Evolutionary conservation across 2,797 vertebrate species (phyloP).

Genomic region (Sebastes trivittatus): DNA sequence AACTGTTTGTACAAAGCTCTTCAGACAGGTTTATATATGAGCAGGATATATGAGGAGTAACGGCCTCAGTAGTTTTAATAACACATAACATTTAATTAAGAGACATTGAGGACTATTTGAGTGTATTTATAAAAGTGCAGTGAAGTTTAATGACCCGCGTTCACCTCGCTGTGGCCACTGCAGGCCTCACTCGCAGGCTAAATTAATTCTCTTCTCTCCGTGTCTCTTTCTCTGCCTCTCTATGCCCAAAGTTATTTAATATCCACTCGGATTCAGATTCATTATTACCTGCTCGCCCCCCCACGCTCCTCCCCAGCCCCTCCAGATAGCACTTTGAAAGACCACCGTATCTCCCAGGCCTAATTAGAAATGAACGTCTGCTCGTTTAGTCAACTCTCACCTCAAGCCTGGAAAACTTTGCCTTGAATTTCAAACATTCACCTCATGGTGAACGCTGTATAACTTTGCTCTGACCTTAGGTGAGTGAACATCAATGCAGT

Average conservation of each 20-base stretch:
- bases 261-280: conserved; percentile 55
- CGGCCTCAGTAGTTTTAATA: conserved; percentile 11
- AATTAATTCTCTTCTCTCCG: conserved; percentile 56
- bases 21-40: neutral
- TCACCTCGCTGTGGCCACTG: conserved; percentile 49
- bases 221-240: conserved; percentile 3
- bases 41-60: neutral
- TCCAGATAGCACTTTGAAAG: conserved; percentile 77
- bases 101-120: conserved; percentile 30
- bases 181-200: conserved; percentile 43
- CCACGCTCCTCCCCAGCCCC: conserved; percentile 18
- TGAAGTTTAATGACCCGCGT: conserved; percentile 56
- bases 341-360: conserved; percentile 78
- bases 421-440: conserved; percentile 91
- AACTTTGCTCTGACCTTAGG: conserved; percentile 93
- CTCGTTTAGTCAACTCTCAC: conserved; percentile 92
- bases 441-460: conserved; percentile 82
- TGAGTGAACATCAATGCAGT: conserved; percentile 77
- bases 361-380: conserved; percentile 82
- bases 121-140: conserved; percentile 49
- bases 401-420: conserved; percentile 89
- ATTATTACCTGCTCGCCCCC: conserved; percentile 78
- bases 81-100: conserved; percentile 21
- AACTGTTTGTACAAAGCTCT: conserved; percentile 1
- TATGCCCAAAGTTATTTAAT: conserved; percentile 62